Evolutionary conservation across 2,113 vertebrate genomes (phyloP), one percentile per base, ranked within the genome.

Genomic region (Opisthocomus hoazin): DNA sequence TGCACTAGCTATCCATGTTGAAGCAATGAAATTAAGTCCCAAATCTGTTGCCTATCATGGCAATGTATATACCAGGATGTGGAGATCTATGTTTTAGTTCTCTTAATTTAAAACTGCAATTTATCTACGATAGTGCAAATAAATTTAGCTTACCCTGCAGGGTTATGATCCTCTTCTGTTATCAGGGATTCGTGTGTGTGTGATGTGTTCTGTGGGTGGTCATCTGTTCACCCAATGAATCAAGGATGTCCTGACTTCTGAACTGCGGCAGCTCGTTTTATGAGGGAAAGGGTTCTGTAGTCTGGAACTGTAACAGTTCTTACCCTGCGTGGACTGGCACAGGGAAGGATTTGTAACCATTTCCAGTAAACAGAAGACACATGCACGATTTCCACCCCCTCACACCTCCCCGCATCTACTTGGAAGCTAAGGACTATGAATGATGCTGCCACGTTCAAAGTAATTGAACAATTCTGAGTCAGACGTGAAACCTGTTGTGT

Each of bases 401-500:
- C 89, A 69, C 58, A 22, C 63, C 57, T 87, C 87, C 84, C 43
- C 1, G 8, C 46, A 4, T 68, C 43, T 19, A 18, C 56, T 87
- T 89, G 83, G 73, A 75, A 81, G 80, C 12, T 5, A 8, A 63
- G 51, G n/a, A 50, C 76, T 89, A 21, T 78, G 89, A 94, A 92
- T 89, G 86, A 68, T 87, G 4, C 34, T 63, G 43, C 46, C 29
- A 39, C 2, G 0, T 69, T 82, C 63, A 90, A 91, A 91, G 36
- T 88, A 90, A 83, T 74, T 83, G 85, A 85, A 61, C 26, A n/a
- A 18, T 43, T 95, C 82, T 96, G 93, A 94, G 66, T 94, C 89
- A 91, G 48, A 87, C 63, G 32, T 66, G 37, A 48, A 94, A 84
- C 34, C 70, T 48, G 32, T 48, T 48, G 8, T 70, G 45, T 58